Evolutionary conservation across 2,113 vertebrate species (phyloP), one percentile per base, ranked within the genome.

Genomic region (Ifrita kowaldi): DNA sequence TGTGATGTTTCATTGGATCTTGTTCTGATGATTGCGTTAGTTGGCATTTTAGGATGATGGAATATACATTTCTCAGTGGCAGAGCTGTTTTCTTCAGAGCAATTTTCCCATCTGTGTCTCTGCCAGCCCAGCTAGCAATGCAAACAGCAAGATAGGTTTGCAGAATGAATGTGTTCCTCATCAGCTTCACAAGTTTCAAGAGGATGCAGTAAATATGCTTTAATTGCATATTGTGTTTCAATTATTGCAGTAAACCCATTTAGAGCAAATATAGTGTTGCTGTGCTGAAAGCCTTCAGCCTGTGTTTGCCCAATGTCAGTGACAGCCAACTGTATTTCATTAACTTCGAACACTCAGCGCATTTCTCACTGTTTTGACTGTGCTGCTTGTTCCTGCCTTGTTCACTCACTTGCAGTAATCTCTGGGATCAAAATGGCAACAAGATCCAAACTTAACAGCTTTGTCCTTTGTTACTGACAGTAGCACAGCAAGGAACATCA

Each of bases 151-250:
- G 76, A 67, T 28, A 92, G 32, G 47, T 81, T 92, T 89, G 57
- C 50, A 52, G 63, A 89, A 94, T 65, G 69, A 90, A 67, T 55
- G 50, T 32, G 19, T n/a, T 94, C 78, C 55, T 94, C 87, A 39
- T 56, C 7, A 5, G 28, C 70, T 88, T 93, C 93, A 81, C 68
- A 86, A 69, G 71, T 84, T 95, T 85, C 56, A 78, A 86, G 83
- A 78, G 56, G 44, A 89, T 68, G 65, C 73, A 90, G 73, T 92
- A 96, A 96, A 95, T 96, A 90, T 39, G 52, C 49, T 84, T 94
- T 90, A 94, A 92, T 89, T 96, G 90, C 76, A 78, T 93, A 94
- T 89, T 95, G 80, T 90, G 56, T 87, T 94, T 93, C 85, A 90
- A 39, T 92, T 92, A 94, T 84, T 78, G 64, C 65, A 82, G 53